phyloP scores from a whole-genome alignment of 2,797 vertebrate genomes.

The Betta splendens region DNA sequence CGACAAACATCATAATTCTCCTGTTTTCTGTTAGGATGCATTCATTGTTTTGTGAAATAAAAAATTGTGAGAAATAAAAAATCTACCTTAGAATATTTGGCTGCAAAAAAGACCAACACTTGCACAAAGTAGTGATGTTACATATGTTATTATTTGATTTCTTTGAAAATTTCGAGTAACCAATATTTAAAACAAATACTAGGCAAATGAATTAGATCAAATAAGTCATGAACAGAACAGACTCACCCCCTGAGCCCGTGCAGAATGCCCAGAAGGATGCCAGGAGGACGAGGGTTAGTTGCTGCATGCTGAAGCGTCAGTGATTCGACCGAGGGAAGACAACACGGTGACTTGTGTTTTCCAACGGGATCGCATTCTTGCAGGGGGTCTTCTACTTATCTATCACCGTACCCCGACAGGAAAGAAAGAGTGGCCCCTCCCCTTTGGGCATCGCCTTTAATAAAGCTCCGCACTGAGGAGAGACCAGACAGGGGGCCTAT shows the following conservation, averaged over 20 bases:
- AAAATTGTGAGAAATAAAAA: too few species aligned
- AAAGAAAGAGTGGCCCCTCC: conserved; percentile 73
- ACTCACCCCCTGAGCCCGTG: conserved; percentile 71
- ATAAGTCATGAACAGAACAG: not conserved
- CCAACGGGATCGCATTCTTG: conserved; percentile 73
- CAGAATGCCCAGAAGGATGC: conserved; percentile 55
- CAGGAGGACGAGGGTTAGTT: conserved; percentile 59
- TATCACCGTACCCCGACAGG: conserved; percentile 66
- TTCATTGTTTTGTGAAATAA: too few species aligned
- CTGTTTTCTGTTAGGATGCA: not conserved
- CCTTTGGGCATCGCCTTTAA: conserved; percentile 60
- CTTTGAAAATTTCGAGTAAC: not conserved
- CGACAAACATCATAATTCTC: not conserved
- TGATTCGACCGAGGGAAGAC: conserved; percentile 25
- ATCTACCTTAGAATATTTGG: not conserved
- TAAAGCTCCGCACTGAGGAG: conserved; percentile 33
- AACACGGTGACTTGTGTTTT: conserved; percentile 47
- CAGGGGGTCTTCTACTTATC: conserved; percentile 76
- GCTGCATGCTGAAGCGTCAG: conserved; percentile 70
- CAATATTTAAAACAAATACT: not conserved
- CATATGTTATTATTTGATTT: not conserved
- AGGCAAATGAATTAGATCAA: not conserved
- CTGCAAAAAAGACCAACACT: not conserved
- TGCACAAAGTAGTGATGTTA: too few species aligned
- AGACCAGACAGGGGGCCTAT: conserved; percentile 11